Percentiles rank a stretch among this genome's conserved stretches.
These are phyloP conservation scores for Aramus guarauna DNA, from an alignment of 2,113 vertebrate species.

Conservation along the genomic window DNA sequence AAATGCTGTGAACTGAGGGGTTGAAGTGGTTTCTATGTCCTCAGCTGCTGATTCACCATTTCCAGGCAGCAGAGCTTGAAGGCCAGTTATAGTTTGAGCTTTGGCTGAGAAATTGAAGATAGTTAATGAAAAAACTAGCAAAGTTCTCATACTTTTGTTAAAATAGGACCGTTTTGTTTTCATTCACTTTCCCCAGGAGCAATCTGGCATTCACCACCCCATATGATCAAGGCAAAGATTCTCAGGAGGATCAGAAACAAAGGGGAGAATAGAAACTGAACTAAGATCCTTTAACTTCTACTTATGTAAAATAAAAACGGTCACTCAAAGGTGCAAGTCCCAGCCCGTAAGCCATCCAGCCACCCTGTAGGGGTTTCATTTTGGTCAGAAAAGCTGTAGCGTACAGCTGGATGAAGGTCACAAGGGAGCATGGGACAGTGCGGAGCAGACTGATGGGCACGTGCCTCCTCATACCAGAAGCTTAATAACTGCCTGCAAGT, in stretches of 20 bases:
- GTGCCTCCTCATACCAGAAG: not conserved
- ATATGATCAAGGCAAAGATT: not conserved
- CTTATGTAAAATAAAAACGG: not conserved
- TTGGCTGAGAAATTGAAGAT: not conserved
- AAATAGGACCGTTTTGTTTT: not conserved
- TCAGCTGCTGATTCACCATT: slow-evolving; percentile 28
- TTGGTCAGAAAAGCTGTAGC: not conserved
- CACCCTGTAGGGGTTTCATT: not conserved
- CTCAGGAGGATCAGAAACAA: not conserved
- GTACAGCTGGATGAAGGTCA: not conserved
- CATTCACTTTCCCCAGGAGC: not conserved
- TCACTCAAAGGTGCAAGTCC: not conserved
- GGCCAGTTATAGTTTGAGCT: not conserved
- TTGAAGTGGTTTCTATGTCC: not conserved
- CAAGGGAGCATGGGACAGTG: not conserved
- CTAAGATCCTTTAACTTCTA: not conserved
- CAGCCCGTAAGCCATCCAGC: not conserved
- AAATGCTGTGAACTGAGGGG: not conserved
- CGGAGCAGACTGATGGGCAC: not conserved
- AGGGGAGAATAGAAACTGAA: not conserved
- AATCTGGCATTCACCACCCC: not conserved
- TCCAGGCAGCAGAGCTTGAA: not conserved
- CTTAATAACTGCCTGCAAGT: not conserved
- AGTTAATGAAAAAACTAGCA: not conserved
- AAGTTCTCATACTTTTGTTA: not conserved